Conservation (phyloP, 2,888 invertebrate genomes). For the Galerucella nymphaeae region DNA sequence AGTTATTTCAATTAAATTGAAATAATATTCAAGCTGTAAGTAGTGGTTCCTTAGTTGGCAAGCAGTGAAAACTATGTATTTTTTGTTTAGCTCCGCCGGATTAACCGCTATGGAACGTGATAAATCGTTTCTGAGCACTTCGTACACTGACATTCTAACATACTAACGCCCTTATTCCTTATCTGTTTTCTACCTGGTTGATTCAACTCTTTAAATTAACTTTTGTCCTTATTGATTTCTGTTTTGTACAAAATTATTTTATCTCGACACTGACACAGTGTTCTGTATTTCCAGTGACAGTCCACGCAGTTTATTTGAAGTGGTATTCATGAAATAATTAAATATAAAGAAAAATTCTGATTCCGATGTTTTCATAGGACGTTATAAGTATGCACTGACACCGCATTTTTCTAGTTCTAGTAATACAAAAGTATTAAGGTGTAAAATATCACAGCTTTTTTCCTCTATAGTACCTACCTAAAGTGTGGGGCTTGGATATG, state of each 20-base stretch:
- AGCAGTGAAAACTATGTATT: not conserved
- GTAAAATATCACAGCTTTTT: no score
- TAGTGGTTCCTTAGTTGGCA: not conserved
- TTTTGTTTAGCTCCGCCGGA: not conserved
- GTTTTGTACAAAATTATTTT: conserved; percentile 34
- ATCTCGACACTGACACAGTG: conserved; percentile 6
- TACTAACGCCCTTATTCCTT: conserved; percentile 33
- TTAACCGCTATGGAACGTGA: not conserved
- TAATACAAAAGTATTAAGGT: no score
- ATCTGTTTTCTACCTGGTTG: conserved; percentile 40
- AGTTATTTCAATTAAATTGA: no score
- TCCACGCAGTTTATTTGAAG: not conserved
- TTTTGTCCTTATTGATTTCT: conserved; percentile 47
- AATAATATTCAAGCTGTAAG: no score
- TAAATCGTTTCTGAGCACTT: not conserved
- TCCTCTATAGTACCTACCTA: no score
- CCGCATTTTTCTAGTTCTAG: no score
- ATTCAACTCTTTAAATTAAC: conserved; percentile 49
- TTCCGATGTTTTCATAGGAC: not conserved
- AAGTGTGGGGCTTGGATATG: no score
- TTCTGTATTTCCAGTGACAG: not conserved
- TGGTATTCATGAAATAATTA: not conserved
- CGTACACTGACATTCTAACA: conserved; percentile 26
- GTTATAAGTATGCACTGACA: not conserved
- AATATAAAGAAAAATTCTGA: not conserved